phyloP scores from a whole-genome alignment of 2,888 invertebrate species.

The Tipula unca region DNA sequence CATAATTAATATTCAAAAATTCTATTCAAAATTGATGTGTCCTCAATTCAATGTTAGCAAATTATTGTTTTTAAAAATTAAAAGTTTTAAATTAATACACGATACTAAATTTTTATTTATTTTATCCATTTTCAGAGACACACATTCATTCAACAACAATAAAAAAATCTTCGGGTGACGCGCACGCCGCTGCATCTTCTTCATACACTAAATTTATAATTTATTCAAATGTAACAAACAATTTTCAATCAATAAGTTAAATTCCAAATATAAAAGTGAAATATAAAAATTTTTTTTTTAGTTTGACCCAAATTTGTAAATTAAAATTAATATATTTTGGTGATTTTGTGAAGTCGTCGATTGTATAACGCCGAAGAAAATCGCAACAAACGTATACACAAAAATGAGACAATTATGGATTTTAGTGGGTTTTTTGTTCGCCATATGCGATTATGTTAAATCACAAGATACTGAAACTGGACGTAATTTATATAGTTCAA shows the following conservation, averaged over 20 bases:
- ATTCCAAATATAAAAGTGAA: conserved; percentile 8
- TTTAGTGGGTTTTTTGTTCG: not conserved
- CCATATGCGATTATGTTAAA: not conserved
- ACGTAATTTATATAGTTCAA: not conserved
- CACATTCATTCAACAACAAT: not conserved
- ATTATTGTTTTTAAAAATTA: not conserved
- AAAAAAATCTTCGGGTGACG: not conserved
- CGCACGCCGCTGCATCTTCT: no score
- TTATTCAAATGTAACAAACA: not conserved
- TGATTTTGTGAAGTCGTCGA: not conserved
- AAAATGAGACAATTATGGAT: not conserved
- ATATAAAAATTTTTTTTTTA: not conserved
- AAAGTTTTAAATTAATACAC: not conserved
- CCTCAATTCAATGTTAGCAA: not conserved
- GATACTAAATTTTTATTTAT: not conserved
- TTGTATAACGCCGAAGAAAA: not conserved
- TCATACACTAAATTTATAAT: not conserved
- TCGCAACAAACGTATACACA: not conserved
- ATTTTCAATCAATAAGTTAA: not conserved
- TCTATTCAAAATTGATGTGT: no score
- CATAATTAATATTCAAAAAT: not conserved
- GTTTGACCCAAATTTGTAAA: not conserved
- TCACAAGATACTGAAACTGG: not conserved
- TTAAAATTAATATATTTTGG: not conserved
- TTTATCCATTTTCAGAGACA: not conserved